phyloP scores from a whole-genome alignment of 2,888 invertebrate genomes.

The Hofmannophila pseudospretella region DNA sequence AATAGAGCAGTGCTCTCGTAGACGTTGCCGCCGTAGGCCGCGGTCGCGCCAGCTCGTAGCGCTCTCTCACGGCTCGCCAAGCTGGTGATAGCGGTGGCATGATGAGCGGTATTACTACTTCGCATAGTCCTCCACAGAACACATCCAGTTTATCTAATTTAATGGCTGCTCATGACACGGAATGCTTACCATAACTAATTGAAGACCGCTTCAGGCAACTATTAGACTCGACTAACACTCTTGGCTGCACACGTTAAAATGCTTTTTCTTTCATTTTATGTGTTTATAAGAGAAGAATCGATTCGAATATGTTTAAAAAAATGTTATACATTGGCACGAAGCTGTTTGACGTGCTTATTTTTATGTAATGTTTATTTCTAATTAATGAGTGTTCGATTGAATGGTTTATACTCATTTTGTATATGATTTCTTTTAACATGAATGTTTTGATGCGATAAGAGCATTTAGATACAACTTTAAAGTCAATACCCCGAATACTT shows the following conservation, averaged over 20 bases:
- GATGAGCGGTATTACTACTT: slow-evolving; percentile 44
- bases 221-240: slow-evolving; percentile 69
- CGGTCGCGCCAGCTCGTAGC: slow-evolving; percentile 48
- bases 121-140: slow-evolving; percentile 42
- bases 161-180: slow-evolving; percentile 73
- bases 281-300: slow-evolving; percentile 66
- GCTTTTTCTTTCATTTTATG: slow-evolving; percentile 74
- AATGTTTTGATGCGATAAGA: slow-evolving; percentile 31
- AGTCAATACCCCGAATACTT: background rate
- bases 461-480: slow-evolving; percentile 4
- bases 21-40: slow-evolving; percentile 35
- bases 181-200: slow-evolving; percentile 70
- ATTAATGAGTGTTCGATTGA: slow-evolving; percentile 68
- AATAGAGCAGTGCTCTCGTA: slow-evolving; percentile 20
- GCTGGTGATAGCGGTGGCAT: slow-evolving; percentile 44
- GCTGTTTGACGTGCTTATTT: slow-evolving; percentile 76
- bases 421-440: slow-evolving; percentile 29
- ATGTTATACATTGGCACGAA: slow-evolving; percentile 69
- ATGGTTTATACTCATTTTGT: slow-evolving; percentile 62
- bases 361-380: slow-evolving; percentile 66
- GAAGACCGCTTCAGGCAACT: slow-evolving; percentile 69
- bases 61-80: slow-evolving; percentile 32
- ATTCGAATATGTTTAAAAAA: slow-evolving; percentile 58
- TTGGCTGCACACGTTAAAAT: slow-evolving; percentile 73
- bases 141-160: slow-evolving; percentile 45